phyloP scores from a whole-genome alignment of 2,113 vertebrate genomes.

The Varanus komodoensis region DNA sequence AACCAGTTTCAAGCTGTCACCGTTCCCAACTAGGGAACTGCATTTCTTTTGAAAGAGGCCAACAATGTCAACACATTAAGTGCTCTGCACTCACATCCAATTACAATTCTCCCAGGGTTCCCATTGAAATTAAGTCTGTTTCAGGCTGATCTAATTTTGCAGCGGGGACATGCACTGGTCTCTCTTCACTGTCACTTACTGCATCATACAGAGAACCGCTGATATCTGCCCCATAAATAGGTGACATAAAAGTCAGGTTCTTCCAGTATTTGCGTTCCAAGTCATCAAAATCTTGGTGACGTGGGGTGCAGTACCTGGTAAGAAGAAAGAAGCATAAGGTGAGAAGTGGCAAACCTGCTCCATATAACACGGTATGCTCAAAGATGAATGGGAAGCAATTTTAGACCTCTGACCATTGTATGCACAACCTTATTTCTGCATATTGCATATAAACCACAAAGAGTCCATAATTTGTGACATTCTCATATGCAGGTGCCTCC shows the following conservation, averaged over 20 bases:
- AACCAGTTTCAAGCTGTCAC: background rate
- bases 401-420: background rate
- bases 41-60: background rate
- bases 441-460: background rate
- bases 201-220: constrained; percentile 96
- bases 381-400: background rate
- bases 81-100: background rate
- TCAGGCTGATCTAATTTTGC: background rate
- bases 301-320: constrained; percentile 92
- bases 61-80: background rate
- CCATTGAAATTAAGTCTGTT: background rate
- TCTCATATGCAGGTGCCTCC: background rate
- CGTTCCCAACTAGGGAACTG: background rate
- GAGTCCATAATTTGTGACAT: background rate
- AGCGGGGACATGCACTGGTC: background rate
- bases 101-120: background rate
- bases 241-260: constrained; percentile 95
- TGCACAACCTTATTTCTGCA: no score
- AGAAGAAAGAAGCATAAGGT: background rate
- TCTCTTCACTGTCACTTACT: constrained; percentile 75
- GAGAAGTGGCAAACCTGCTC: background rate
- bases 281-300: constrained; percentile 96
- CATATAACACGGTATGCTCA: background rate
- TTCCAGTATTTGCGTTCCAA: constrained; percentile 99
- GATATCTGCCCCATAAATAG: constrained; percentile 96